phyloP scores from a whole-genome alignment of 2,113 vertebrate genomes.

The Myotis lucifugus region DNA sequence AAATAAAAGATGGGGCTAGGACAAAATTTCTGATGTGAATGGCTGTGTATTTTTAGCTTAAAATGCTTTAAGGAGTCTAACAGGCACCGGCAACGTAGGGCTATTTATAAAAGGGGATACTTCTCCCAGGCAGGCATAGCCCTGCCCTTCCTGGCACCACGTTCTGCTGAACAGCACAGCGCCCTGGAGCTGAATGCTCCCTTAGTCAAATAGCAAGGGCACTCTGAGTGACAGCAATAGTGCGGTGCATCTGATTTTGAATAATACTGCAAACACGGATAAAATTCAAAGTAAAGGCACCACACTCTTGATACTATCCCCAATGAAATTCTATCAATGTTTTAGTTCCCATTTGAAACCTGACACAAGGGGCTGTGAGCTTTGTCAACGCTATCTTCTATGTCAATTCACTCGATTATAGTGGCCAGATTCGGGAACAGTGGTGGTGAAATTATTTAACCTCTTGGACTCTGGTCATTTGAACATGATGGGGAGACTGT shows the following conservation, averaged over 20 bases:
- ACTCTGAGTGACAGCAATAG: conserved; percentile 53
- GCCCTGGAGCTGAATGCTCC: conserved; percentile 61
- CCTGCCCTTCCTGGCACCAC: conserved; percentile 48
- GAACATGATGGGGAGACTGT: conserved; percentile 47
- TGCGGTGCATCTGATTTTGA: conserved; percentile 65
- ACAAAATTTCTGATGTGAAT: conserved; percentile 62
- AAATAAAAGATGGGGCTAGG: conserved; percentile 52
- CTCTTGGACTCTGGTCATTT: conserved; percentile 54
- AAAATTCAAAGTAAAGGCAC: conserved; percentile 70
- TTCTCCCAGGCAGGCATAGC: not conserved
- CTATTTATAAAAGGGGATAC: conserved; percentile 55
- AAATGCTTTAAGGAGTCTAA: conserved; percentile 59
- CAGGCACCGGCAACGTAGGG: not conserved
- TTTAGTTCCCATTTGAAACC: conserved; percentile 73
- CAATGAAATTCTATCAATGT: conserved; percentile 72
- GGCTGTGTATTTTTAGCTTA: conserved; percentile 62
- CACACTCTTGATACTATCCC: conserved; percentile 51
- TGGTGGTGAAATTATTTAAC: conserved; percentile 61
- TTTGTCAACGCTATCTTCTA: not conserved
- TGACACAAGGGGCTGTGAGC: conserved; percentile 33
- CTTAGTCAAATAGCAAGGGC: conserved; percentile 75
- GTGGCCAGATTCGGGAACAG: conserved; percentile 27
- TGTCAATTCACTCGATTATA: conserved; percentile 55
- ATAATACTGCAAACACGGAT: conserved; percentile 48
- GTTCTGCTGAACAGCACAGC: conserved; percentile 65